Evolutionary conservation across 2,797 vertebrate species (phyloP).

Genomic region (Malurus leucopterus): DNA sequence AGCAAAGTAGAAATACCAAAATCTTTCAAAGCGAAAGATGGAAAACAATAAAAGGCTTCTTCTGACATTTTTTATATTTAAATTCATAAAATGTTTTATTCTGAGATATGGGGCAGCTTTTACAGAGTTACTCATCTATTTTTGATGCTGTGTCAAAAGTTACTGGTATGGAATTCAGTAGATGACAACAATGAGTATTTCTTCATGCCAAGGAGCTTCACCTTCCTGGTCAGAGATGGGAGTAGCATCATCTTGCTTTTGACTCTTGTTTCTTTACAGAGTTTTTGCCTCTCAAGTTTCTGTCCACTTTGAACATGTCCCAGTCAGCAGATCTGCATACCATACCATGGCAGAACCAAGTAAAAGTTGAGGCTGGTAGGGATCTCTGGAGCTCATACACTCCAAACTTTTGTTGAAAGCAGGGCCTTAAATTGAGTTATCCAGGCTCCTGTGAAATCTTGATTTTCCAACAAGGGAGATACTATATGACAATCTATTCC

Average conservation of each 20-base stretch:
- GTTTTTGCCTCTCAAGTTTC: neutral
- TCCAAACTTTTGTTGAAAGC: neutral
- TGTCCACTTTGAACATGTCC: accelerated
- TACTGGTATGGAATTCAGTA: neutral
- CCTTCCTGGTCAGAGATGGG: neutral
- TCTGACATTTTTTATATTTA: neutral
- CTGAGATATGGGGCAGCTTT: neutral
- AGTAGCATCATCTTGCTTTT: neutral
- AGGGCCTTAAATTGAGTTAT: neutral
- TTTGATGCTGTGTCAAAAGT: neutral
- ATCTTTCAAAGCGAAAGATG: neutral
- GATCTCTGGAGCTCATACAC: neutral
- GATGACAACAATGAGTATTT: neutral
- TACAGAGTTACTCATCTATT: neutral
- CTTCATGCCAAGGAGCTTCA: neutral
- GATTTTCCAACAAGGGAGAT: neutral
- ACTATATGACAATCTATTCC: neutral
- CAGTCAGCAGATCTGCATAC: neutral
- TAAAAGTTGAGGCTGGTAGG: neutral
- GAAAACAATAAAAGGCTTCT: neutral
- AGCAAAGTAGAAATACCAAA: neutral
- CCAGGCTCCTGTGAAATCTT: neutral
- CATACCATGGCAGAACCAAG: accelerated
- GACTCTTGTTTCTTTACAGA: neutral
- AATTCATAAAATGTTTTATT: neutral